Base-by-base conservation (phyloP, 2,888 invertebrate genomes). In the Melipona bicolor region DNA sequence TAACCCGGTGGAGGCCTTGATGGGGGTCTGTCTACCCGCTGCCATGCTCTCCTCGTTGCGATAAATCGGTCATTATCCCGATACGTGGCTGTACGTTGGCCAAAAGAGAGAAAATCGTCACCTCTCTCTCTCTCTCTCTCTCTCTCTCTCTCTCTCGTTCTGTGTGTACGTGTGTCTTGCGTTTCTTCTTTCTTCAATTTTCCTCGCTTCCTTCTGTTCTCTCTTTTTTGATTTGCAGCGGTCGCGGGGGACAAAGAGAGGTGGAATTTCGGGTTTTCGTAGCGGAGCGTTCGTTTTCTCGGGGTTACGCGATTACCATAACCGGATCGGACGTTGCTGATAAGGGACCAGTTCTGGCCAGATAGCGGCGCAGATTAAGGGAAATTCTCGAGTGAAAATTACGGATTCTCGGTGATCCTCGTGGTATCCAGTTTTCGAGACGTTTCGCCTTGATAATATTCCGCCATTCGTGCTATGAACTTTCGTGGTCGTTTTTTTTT, bases 1-100 rank as follows among this genome's bases (percentile, higher is more conserved):
- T 92, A 93, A 92, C 93, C 89, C 89, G 90, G 86, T 84, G 89
- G 90, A 89, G 90, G 83, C 91, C 91, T 91, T 92, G 93, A 93
- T 90, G 93, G 91, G 92, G 91, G 92, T 92, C 92, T 92, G 93
- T 92, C 93, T 93, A 91, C 91, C 87, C 90, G 89, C 89, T 89
- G 90, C 89, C 90, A 88, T 90, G 91, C 92, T 91, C 89, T 87
- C 88, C 88, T 91, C 91, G 91, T 91, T 91, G 91, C 93, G 92
- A 91, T 91, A 91, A 93, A 93, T 93, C 93, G 93, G 92, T 93
- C 91, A 93, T 92, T 91, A 91, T 91, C 84, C 85, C 62, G 70
- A 74, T 79, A 67, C 87, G 59, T 77, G 74, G 76, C 75, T 81
- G 76, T 77, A 71, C 86, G 74, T 64, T 79, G 50, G 68, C 77